A percentile compares a stretch with the other conserved stretches of the same genome.
These are phyloP conservation scores for Urosaurus nigricauda DNA, from an alignment of 2,797 vertebrate species.

Conservation along the genomic window DNA sequence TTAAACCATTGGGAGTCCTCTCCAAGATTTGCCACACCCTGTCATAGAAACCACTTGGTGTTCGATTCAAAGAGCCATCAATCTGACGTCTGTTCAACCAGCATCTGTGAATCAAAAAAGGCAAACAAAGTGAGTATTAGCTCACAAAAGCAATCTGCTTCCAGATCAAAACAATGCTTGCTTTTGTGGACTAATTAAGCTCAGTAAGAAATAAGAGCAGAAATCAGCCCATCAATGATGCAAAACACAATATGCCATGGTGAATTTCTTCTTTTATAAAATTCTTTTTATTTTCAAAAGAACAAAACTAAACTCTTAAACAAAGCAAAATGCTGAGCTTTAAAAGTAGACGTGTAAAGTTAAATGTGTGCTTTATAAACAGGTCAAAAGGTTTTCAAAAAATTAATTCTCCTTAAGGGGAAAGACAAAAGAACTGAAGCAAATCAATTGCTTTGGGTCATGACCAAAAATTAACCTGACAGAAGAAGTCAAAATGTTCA, in stretches of 20 bases:
- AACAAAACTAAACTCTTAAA: conserved; percentile 25
- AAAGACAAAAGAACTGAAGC: conserved; percentile 14
- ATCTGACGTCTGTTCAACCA: conserved; percentile 95
- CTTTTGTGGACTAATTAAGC: neutral
- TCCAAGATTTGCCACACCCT: conserved; percentile 98
- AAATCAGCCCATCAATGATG: neutral
- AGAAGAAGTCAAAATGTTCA: conserved; percentile 13
- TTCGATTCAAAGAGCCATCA: conserved; percentile 94
- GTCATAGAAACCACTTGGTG: conserved; percentile 94
- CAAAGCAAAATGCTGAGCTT: conserved; percentile 22
- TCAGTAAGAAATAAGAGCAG: neutral
- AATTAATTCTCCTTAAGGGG: conserved; percentile 7
- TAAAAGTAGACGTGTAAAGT: neutral
- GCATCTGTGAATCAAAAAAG: conserved; percentile 78
- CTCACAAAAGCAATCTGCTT: conserved; percentile 15
- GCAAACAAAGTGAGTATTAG: neutral
- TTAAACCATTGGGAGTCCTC: conserved; percentile 90
- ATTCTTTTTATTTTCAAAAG: conserved; percentile 1
- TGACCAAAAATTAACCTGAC: neutral
- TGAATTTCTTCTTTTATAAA: conserved; percentile 11
- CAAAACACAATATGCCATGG: neutral
- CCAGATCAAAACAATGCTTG: conserved; percentile 12
- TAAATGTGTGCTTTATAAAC: neutral
- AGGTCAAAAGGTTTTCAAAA: conserved; percentile 23
- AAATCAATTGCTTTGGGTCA: conserved; percentile 8